These are phyloP conservation scores for Epinephelus fuscoguttatus DNA, from an alignment of 2,113 vertebrate species.

Conservation along the genomic window DNA sequence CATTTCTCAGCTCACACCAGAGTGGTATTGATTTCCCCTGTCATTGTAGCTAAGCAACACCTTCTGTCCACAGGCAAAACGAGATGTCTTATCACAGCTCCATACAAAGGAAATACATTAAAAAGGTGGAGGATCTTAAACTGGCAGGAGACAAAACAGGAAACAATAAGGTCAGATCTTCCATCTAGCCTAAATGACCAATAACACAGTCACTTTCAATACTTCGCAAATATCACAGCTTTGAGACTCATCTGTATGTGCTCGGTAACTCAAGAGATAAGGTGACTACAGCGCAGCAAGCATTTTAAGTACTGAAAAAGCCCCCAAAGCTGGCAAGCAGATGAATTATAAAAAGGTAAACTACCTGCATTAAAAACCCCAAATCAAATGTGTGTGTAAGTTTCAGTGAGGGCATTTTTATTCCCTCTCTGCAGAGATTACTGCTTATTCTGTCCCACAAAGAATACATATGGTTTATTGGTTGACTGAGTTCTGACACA, in stretches of 20 bases:
- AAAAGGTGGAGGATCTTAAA: conserved; percentile 25
- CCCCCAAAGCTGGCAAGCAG: conserved; percentile 9
- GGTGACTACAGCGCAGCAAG: not conserved
- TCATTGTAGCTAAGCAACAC: conserved; percentile 72
- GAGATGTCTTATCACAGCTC: conserved; percentile 31
- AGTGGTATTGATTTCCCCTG: conserved; percentile 65
- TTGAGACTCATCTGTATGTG: conserved; percentile 22
- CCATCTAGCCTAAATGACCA: conserved; percentile 13
- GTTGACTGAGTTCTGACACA: conserved; percentile 43
- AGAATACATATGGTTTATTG: conserved; percentile 38
- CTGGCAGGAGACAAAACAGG: not conserved
- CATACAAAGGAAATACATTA: conserved; percentile 16
- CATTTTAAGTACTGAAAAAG: conserved; percentile 25
- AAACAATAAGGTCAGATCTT: conserved; percentile 23
- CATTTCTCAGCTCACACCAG: conserved; percentile 54
- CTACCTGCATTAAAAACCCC: not conserved
- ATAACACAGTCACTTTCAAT: not conserved
- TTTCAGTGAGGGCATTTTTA: conserved; percentile 7
- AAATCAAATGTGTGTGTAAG: not conserved
- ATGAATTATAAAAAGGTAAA: not conserved
- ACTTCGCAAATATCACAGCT: conserved; percentile 26
- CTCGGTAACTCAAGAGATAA: conserved; percentile 2
- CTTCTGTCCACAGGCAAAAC: conserved; percentile 46
- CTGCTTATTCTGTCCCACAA: conserved; percentile 4
- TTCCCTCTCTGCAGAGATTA: conserved; percentile 7